Base-by-base conservation (phyloP, 35 echinoderm and acorn worm species). In the Nesometra sesokonis region DNA sequence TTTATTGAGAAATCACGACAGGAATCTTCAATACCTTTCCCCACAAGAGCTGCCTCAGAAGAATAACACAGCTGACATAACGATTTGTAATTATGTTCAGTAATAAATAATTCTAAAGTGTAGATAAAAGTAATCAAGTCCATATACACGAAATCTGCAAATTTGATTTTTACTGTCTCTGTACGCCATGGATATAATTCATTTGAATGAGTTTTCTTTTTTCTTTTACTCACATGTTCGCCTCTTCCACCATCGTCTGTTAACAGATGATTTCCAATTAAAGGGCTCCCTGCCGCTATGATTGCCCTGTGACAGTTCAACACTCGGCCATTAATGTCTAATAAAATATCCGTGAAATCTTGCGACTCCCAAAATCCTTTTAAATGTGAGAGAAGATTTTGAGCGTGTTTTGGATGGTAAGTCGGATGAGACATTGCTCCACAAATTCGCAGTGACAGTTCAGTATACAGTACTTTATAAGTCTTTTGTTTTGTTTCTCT, bases 251-350 rank as follows among this genome's bases (percentile, higher is more conserved):
- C 37, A 29, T 34, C 81, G 78, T 39, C 82, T 30, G 43, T 32
- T 0, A 33, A 39, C 27, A 34, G 86, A 35, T 79, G 78, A 32
- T 90, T 57, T 21, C 23, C 13, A 46, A 89, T 88, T 13, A 98
- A 35, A 0, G 95, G 95, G 87, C 95, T 98, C 34, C 95, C 95
- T 13, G 95, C 95, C 0, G 90, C 90, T 32, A 98, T 46, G 52
- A 98, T 87, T 30, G 89, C 89, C 30, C 82, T 87, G 79, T 98
- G 95, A 79, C 95, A 89, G 19, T 88, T 35, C 1, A 36, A 8
- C 78, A 57, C 76, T 77, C 86, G 85, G 15, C 84, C 87, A 17
- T 46, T 23, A 27, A 80, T 88, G 19, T 93, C 83, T 9, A 94
- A 36, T 35, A 83, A 84, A 9, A 90, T 36, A 85, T 98, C 91